Evolutionary conservation across 2,888 invertebrate species (phyloP), one percentile per base, ranked within the genome.

Genomic region (Drosophila pegasa): DNA sequence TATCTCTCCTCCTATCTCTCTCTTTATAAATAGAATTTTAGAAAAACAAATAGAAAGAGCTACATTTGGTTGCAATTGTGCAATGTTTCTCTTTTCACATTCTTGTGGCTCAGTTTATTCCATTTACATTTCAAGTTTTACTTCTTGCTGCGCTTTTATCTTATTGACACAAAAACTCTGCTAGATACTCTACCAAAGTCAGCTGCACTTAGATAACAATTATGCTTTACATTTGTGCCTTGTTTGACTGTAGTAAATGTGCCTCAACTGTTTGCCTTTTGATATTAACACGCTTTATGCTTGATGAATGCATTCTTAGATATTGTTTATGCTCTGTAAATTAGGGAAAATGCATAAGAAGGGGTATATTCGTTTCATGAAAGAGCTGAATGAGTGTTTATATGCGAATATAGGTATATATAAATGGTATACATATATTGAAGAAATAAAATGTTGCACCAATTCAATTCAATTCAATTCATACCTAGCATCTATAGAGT

Each of bases 141-240:
- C 33, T 16, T 41, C 66, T 35, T 38, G 56, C 59, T 75, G 31
- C 12, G 35, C 41, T 40, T 65, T 59, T 47, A 37, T 54, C 59
- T 65, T 69, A 74, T 81, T 81, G 85, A 81, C 85, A 81, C 68
- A 67, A 10, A 41, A 45, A 10, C 16, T 27, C 65, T 31, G 47
- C 18, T 2, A 33, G 12, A 27, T 12, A 64, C 62, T 29, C 29
- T 33, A 29, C n/a, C 22, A 48, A 55, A 20, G 25, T 56, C 45
- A 7, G 50, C 31, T 43, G 43, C 31, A 41, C 51, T 52, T 45
- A 47, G 25, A 70, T 52, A 64, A 59, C 65, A 79, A 85, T 77
- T 76, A 40, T 51, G 72, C 65, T 81, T 75, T 60, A 8, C 18
- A 29, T 52, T 73, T 56, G 54, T 62, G 67, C 67, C 27, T 0